phyloP scores from a whole-genome alignment of 2,797 vertebrate species.

The Echiichthys vipera region DNA sequence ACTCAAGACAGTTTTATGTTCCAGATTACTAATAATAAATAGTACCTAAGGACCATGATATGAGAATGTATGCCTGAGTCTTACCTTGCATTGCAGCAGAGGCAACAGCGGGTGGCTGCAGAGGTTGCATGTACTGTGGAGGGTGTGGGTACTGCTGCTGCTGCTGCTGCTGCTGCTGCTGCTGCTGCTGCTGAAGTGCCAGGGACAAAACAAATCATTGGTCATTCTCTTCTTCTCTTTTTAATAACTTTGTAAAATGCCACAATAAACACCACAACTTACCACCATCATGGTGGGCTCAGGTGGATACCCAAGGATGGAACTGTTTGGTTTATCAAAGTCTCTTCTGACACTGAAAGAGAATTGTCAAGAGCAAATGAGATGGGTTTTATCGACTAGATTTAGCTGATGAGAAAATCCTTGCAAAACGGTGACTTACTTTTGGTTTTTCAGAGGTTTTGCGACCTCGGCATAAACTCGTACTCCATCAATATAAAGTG shows the following conservation, averaged over 20 bases:
- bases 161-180: slow-evolving; percentile 43
- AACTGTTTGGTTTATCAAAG: slow-evolving; percentile 78
- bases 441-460: slow-evolving; percentile 87
- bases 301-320: slow-evolving; percentile 79
- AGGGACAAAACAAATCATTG: not conserved
- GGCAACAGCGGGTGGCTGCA: slow-evolving; percentile 55
- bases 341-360: slow-evolving; percentile 78
- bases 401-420: not conserved
- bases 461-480: slow-evolving; percentile 94
- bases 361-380: not conserved
- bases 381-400: not conserved
- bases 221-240: not conserved
- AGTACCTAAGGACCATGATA: not conserved
- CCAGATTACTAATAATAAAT: not conserved
- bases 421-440: slow-evolving; percentile 65
- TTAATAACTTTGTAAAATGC: not conserved
- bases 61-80: not conserved
- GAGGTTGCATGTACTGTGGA: slow-evolving; percentile 52
- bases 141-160: slow-evolving; percentile 45
- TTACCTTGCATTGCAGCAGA: slow-evolving; percentile 68
- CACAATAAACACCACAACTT: slow-evolving; percentile 25
- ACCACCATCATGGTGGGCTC: slow-evolving; percentile 73
- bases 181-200: slow-evolving; percentile 39
- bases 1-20: not conserved
- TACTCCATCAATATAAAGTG: slow-evolving; percentile 93